These are phyloP conservation scores for Drosophila eugracilis DNA, from an alignment of 1,140 invertebrate species.

Conservation along the genomic window DNA sequence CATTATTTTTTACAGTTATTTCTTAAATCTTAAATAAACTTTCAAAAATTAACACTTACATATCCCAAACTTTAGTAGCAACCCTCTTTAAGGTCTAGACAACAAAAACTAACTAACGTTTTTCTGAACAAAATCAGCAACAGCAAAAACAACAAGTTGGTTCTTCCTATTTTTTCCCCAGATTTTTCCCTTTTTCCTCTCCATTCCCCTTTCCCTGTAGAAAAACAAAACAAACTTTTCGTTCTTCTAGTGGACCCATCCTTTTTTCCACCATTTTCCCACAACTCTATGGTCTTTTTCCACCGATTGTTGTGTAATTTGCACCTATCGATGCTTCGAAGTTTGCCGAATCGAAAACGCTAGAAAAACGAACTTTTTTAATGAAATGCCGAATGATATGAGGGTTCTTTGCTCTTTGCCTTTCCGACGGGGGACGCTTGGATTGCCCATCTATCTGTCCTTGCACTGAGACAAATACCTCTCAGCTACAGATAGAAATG, in stretches of 20 bases:
- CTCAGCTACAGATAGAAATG: too few species aligned
- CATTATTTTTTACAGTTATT: background rate
- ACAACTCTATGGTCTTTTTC: conserved; percentile 1
- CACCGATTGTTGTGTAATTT: conserved; percentile 73
- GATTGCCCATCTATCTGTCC: conserved; percentile 26
- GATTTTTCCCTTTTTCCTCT: background rate
- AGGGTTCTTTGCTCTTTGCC: background rate
- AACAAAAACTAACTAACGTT: conserved; percentile 29
- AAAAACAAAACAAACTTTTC: conserved; percentile 49
- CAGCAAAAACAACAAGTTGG: conserved; percentile 47
- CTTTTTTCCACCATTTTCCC: background rate
- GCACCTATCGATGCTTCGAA: conserved; percentile 75
- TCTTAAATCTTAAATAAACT: background rate
- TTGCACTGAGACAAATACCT: conserved; percentile 10
- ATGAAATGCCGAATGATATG: conserved; percentile 49
- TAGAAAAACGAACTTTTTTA: conserved; percentile 51
- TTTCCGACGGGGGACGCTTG: background rate
- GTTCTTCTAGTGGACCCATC: conserved; percentile 11
- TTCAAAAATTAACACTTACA: too few species aligned
- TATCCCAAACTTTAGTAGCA: background rate
- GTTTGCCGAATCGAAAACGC: conserved; percentile 46
- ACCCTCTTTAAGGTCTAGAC: conserved; percentile 12
- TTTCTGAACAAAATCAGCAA: conserved; percentile 33
- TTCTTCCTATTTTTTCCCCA: conserved; percentile 23
- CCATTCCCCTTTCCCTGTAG: conserved; percentile 5